A percentile compares a stretch with the other conserved stretches of the same genome.
Evolutionary conservation across 2,888 invertebrate species (phyloP).

Genomic region (Parnassius mnemosyne): DNA sequence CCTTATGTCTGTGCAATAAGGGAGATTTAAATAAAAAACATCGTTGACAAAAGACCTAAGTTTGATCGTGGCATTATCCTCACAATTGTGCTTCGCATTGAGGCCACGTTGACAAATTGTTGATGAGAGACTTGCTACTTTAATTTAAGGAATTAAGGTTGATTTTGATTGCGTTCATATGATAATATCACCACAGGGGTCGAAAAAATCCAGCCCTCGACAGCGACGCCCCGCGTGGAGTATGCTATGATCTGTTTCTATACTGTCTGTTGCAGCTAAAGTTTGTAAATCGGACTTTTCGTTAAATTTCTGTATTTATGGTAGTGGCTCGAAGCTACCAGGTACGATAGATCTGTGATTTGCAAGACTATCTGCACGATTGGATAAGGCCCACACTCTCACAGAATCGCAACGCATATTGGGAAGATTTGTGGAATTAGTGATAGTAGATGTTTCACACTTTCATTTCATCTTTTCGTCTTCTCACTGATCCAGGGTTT

Average conservation of each 20-base stretch:
- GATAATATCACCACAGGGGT: constrained; percentile 73
- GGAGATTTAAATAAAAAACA: constrained; percentile 32
- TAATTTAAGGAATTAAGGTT: constrained; percentile 45
- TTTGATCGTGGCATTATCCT: constrained; percentile 77
- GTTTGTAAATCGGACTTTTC: constrained; percentile 1
- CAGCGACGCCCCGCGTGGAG: constrained; percentile 76
- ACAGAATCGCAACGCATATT: no score
- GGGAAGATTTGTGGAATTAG: no score
- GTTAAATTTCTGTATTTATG: background rate
- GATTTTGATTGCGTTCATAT: constrained; percentile 38
- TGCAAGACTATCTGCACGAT: no score
- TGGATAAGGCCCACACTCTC: no score
- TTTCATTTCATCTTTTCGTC: no score
- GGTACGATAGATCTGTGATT: no score
- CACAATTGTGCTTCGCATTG: constrained; percentile 75
- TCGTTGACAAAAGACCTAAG: constrained; percentile 63
- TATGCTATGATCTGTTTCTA: constrained; percentile 77
- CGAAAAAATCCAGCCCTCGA: constrained; percentile 70
- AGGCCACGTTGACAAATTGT: constrained; percentile 66
- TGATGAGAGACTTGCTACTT: constrained; percentile 41
- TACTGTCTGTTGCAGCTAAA: constrained; percentile 53
- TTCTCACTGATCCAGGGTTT: no score
- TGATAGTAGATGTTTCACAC: no score
- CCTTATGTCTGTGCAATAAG: constrained; percentile 33
- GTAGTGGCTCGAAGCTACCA: no score